These are phyloP conservation scores for Coregonus suidteri DNA, from an alignment of 2,797 vertebrate species.

Conservation along the genomic window DNA sequence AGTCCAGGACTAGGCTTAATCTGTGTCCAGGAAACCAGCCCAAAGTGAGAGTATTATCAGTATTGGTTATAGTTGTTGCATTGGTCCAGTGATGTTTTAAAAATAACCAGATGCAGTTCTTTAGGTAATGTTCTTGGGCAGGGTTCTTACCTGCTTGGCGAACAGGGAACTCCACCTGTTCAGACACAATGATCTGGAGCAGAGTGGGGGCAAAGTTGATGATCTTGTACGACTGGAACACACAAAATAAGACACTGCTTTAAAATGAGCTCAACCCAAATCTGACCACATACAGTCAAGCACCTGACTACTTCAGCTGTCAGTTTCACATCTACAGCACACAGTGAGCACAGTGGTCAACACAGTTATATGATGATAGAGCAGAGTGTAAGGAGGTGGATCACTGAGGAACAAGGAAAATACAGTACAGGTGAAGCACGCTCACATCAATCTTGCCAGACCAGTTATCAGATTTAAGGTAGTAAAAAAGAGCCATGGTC, in stretches of 20 bases:
- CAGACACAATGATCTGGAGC: conserved; percentile 95
- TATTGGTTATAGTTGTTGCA: no score
- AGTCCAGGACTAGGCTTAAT: no score
- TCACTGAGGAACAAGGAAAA: not conserved
- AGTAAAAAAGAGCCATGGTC: no score
- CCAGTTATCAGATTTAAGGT: not conserved
- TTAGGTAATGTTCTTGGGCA: not conserved
- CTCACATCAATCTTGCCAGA: not conserved
- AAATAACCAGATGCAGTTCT: not conserved
- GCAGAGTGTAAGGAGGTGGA: no score
- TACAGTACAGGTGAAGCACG: not conserved
- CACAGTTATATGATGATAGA: not conserved
- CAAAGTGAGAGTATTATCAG: no score
- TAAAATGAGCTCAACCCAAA: not conserved
- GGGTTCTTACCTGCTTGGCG: conserved; percentile 82
- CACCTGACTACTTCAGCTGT: not conserved
- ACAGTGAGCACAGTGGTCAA: not conserved
- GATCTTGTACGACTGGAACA: conserved; percentile 94
- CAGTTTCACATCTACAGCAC: not conserved
- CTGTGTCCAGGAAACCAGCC: no score
- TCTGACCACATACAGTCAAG: not conserved
- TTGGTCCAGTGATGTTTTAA: no score
- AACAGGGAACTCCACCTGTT: conserved; percentile 97
- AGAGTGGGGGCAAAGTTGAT: conserved; percentile 98
- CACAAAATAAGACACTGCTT: not conserved